Base-by-base conservation (phyloP, 2,113 vertebrate species). In the Sylvietta virens region DNA sequence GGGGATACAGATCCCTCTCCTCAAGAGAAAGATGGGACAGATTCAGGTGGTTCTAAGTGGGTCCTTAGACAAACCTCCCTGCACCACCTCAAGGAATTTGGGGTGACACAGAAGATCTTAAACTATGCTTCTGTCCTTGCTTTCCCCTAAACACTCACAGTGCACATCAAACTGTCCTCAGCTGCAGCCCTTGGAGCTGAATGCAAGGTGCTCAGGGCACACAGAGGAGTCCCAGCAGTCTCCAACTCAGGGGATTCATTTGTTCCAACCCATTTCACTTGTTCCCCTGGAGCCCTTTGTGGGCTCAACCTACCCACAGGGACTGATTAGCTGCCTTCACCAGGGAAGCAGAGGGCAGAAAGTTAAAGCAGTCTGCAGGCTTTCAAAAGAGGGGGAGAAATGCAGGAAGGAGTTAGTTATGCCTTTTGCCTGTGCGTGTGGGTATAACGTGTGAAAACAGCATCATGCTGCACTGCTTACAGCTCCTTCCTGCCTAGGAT, bases 401-500 rank as follows among this genome's bases (percentile, higher is more conserved):
- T 10, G 62, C 28, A 88, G 48, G 81, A 83, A 86, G 61, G 70
- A 81, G 22, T 69, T 74, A 69, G 48, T 48, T 94, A 61, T 4
- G 30, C 44, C 14, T 90, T 54, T 65, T 69, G 78, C 19, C 31
- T 17, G 15, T 17, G 6, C 0, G 0, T 0, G 27, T 81, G 67
- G 40, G 73, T 64, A 81, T 22, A 62, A 73, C 4, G 82, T 60
- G 76, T 90, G 82, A 93, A 95, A 92, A 77, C 67, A 92, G 77
- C 72, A 92, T n/a, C 64, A 57, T 0, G 0, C 56, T 69, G 53
- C 83, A 72, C 35, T 23, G 47, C 72, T 93, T 37, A 78, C 57
- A 65, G 57, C 50, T 61, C 30, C 44, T 84, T 88, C 86, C 61
- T 88, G 81, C 48, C 19, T 17, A 69, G 24, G 53, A 92, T 37